Conservation (phyloP, 53 echinoderm and acorn worm species). For the Crossaster papposus region DNA sequence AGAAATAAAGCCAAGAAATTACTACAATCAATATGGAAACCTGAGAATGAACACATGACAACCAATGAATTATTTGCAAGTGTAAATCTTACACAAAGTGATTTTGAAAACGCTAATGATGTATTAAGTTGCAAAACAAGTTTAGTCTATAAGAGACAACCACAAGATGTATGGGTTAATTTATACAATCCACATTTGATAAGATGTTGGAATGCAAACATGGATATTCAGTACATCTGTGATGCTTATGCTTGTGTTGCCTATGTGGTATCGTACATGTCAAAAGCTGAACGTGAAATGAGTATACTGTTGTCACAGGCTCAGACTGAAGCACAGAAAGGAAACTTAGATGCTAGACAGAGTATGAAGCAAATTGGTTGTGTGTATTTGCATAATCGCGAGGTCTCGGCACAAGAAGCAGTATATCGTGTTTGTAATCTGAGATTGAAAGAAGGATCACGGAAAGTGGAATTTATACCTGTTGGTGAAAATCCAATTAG, state of each 20-base stretch:
- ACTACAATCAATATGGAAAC: neutral
- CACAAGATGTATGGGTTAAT: constrained; percentile 69
- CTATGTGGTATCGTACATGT: constrained; percentile 76
- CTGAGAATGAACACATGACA: constrained; percentile 34
- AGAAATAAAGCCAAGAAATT: too few species aligned
- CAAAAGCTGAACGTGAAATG: constrained; percentile 82
- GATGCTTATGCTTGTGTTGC: constrained; percentile 66
- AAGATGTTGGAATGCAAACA: constrained; percentile 72
- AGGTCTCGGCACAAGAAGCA: constrained; percentile 48
- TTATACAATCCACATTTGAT: constrained; percentile 66
- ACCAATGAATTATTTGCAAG: constrained; percentile 44
- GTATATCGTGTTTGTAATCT: constrained; percentile 64
- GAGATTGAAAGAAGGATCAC: constrained; percentile 62
- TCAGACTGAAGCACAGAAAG: constrained; percentile 66
- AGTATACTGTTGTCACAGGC: constrained; percentile 65
- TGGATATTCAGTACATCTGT: constrained; percentile 68
- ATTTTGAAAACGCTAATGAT: constrained; percentile 63
- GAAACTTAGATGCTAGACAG: constrained; percentile 64
- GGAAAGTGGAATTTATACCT: constrained; percentile 74
- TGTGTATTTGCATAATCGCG: constrained; percentile 63
- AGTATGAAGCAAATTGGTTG: constrained; percentile 64
- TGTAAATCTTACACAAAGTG: constrained; percentile 53
- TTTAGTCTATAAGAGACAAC: constrained; percentile 60
- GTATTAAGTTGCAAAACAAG: constrained; percentile 27
- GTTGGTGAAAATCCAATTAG: constrained; percentile 67